Conservation (phyloP, 2,888 invertebrate genomes). For the Ophion obscuratus region DNA sequence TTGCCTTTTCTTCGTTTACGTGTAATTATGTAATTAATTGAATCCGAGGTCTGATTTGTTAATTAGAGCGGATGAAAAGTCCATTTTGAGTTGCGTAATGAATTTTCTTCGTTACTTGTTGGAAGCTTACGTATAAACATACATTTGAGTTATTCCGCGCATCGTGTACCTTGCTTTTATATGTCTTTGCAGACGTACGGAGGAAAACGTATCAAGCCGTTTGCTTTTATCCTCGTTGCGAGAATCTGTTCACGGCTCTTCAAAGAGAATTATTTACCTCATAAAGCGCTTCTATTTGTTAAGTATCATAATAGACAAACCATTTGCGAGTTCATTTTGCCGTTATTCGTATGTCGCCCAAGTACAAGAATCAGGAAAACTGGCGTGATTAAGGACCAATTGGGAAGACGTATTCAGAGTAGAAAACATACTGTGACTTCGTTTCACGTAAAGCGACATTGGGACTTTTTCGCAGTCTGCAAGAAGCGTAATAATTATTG, state of each 20-base stretch:
- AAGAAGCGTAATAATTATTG: too few species aligned
- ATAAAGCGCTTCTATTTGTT: neutral
- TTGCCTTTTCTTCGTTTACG: neutral
- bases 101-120: neutral
- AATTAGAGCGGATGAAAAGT: neutral
- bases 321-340: too few species aligned
- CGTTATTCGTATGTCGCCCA: too few species aligned
- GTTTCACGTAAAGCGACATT: too few species aligned
- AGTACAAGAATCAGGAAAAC: too few species aligned
- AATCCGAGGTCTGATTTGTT: neutral
- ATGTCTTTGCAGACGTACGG: neutral
- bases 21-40: constrained; percentile 9
- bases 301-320: neutral
- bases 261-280: neutral
- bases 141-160: neutral
- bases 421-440: too few species aligned
- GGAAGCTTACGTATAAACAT: neutral
- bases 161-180: neutral
- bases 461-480: too few species aligned
- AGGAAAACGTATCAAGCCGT: neutral
- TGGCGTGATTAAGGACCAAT: too few species aligned
- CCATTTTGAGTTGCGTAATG: neutral
- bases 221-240: neutral
- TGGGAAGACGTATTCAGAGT: too few species aligned
- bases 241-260: neutral